These are phyloP conservation scores for Argyresthia albistria DNA, from an alignment of 2,888 invertebrate species.

Conservation along the genomic window DNA sequence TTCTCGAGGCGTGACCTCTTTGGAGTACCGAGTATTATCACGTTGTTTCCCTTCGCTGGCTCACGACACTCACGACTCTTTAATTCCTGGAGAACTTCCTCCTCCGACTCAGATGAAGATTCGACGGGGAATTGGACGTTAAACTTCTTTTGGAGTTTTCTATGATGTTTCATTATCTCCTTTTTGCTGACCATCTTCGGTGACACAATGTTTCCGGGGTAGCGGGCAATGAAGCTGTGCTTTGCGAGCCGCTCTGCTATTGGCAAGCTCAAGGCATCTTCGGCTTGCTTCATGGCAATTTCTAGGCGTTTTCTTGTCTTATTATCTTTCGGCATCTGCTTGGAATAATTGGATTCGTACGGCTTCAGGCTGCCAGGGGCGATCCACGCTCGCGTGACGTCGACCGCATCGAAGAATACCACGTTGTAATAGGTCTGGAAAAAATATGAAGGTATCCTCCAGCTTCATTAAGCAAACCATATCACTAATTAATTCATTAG, in stretches of 20 bases:
- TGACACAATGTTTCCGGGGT: constrained; percentile 42
- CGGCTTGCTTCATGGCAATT: constrained; percentile 43
- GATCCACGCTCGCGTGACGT: constrained; percentile 62
- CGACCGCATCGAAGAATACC: constrained; percentile 57
- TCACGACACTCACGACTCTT: constrained; percentile 14
- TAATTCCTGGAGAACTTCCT: constrained; percentile 22
- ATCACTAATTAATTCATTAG: too few species aligned
- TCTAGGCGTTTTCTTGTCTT: constrained; percentile 37
- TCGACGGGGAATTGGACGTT: constrained; percentile 37
- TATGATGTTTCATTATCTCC: constrained; percentile 30
- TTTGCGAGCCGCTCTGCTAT: constrained; percentile 40
- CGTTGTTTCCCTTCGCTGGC: constrained; percentile 16
- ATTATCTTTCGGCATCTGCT: constrained; percentile 10
- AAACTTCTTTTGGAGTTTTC: constrained; percentile 34
- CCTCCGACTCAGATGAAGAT: constrained; percentile 26
- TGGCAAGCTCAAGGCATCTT: constrained; percentile 41
- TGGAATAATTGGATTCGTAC: constrained; percentile 17
- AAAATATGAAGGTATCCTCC: constrained; percentile 3
- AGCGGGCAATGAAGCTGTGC: constrained; percentile 58
- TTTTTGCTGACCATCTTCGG: constrained; percentile 37
- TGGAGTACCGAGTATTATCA: constrained; percentile 26
- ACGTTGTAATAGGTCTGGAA: constrained; percentile 71
- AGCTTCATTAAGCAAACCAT: too few species aligned
- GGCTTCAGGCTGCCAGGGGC: constrained; percentile 39
- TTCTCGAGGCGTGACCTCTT: constrained; percentile 12